Percentiles rank a stretch among this genome's conserved stretches.
These are phyloP conservation scores for Aphis gossypii DNA, from an alignment of 1,140 invertebrate species.

Conservation along the genomic window DNA sequence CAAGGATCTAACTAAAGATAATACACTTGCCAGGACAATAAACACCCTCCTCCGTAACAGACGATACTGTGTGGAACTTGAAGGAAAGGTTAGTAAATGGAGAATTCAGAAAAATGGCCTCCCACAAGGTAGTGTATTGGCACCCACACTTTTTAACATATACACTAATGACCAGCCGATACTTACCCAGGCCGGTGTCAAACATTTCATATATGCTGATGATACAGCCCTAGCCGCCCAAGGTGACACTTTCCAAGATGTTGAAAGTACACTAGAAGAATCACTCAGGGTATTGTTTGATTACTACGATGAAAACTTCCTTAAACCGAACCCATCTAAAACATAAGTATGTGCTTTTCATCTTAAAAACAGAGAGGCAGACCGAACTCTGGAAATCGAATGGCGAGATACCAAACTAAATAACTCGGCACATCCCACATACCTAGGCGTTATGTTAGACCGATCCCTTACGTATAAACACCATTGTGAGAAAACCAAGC, in stretches of 20 bases:
- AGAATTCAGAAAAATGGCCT: constrained; percentile 59
- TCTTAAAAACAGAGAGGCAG: constrained; percentile 64
- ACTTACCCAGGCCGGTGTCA: background rate
- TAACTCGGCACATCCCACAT: background rate
- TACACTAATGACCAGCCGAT: constrained; percentile 61
- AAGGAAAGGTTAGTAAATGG: constrained; percentile 51
- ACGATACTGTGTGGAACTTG: constrained; percentile 54
- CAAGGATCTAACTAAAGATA: background rate
- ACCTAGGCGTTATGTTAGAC: background rate
- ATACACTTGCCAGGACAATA: background rate
- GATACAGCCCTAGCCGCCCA: constrained; percentile 59
- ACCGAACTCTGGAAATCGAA: constrained; percentile 65
- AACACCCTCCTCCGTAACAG: constrained; percentile 13
- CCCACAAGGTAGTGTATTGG: constrained; percentile 62
- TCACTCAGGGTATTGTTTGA: background rate
- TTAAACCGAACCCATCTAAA: constrained; percentile 42
- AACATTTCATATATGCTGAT: constrained; percentile 58
- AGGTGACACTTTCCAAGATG: constrained; percentile 9
- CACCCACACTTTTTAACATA: constrained; percentile 59
- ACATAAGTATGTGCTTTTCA: constrained; percentile 40
- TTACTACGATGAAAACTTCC: background rate
- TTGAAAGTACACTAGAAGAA: constrained; percentile 22
- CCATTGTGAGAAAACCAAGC: constrained; percentile 9
- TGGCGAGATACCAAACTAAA: background rate
- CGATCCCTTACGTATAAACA: constrained; percentile 21